Conservation (phyloP, 2,113 vertebrate species). For the Psophia crepitans region DNA sequence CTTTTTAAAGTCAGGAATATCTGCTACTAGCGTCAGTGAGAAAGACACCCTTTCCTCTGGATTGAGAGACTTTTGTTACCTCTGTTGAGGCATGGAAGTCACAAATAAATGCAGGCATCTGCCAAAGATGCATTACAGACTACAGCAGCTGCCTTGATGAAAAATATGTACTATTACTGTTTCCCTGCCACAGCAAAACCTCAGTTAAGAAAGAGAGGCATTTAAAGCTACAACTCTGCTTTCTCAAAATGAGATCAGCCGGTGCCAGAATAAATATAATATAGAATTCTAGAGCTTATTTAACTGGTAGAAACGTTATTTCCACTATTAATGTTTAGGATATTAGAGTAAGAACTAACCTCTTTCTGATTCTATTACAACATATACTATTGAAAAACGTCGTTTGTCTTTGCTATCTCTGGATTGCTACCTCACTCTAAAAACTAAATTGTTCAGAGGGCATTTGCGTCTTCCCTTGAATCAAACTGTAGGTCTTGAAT, state of each 20-base stretch:
- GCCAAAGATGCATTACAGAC: neutral
- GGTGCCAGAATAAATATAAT: neutral
- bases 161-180: neutral
- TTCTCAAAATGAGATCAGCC: neutral
- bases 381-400: neutral
- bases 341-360: neutral
- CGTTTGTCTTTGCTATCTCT: neutral
- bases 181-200: neutral
- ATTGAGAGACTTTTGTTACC: neutral
- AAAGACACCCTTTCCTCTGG: neutral
- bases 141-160: neutral
- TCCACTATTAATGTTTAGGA: neutral
- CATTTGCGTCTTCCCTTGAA: neutral
- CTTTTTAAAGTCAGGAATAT: neutral
- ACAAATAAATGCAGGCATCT: neutral
- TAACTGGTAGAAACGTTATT: neutral
- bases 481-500: neutral
- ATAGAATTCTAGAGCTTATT: neutral
- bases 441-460: neutral
- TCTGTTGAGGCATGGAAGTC: neutral
- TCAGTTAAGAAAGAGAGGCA: neutral
- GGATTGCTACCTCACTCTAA: neutral
- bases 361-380: neutral
- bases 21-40: neutral
- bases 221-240: neutral